A percentile compares a stretch with the other conserved stretches of the same genome.
Conservation (phyloP, 2,888 invertebrate genomes). For the Cephus pulcher region DNA sequence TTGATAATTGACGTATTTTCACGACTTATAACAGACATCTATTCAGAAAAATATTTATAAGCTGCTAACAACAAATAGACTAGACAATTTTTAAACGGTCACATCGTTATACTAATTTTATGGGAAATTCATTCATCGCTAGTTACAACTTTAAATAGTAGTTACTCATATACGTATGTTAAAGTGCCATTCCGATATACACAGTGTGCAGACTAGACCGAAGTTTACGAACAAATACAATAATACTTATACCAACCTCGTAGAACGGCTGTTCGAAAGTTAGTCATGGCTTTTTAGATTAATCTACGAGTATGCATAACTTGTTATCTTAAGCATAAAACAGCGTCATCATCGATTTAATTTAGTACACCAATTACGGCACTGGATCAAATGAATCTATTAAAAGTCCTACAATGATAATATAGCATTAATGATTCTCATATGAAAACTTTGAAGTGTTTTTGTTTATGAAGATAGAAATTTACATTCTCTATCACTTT, state of each 20-base stretch:
- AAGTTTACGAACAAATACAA: neutral
- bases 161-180: neutral
- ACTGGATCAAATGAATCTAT: neutral
- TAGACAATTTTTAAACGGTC: conserved; percentile 21
- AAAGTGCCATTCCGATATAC: neutral
- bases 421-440: neutral
- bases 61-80: conserved; percentile 38
- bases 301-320: neutral
- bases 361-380: neutral
- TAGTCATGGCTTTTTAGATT: neutral
- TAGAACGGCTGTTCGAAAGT: neutral
- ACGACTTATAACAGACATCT: conserved; percentile 43
- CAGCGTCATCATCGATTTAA: neutral
- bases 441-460: neutral
- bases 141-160: neutral
- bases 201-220: neutral
- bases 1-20: conserved; percentile 44
- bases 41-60: conserved; percentile 39
- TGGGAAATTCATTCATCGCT: conserved; percentile 7
- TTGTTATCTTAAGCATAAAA: neutral
- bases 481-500: neutral
- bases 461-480: neutral
- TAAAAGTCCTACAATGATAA: neutral
- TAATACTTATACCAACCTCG: neutral
- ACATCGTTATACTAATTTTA: neutral